Conservation (phyloP, 2,888 invertebrate species). For the Halictus ligatus region DNA sequence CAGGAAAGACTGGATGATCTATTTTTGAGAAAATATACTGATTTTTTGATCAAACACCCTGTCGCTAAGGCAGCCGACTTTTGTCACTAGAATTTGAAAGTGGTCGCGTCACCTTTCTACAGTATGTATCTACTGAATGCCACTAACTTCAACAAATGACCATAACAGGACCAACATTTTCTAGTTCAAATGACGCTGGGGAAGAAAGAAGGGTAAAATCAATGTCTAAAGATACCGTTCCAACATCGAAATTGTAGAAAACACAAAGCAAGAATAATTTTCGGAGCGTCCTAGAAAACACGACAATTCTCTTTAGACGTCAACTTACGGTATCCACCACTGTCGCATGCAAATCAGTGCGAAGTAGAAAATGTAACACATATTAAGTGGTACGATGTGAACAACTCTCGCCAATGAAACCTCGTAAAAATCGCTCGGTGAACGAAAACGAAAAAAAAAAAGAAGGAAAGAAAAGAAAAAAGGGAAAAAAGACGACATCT, state of each 20-base stretch:
- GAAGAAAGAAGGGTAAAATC: no score
- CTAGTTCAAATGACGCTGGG: no score
- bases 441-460: neutral
- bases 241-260: no score
- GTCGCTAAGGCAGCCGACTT: neutral
- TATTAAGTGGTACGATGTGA: conserved; percentile 7
- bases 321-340: neutral
- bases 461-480: neutral
- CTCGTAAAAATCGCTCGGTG: neutral
- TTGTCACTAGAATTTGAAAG: neutral
- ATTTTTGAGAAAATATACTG: neutral
- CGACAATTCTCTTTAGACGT: neutral
- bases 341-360: neutral
- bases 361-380: conserved; percentile 12
- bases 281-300: neutral
- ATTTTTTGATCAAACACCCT: neutral
- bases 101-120: neutral
- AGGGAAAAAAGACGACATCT: conserved; percentile 45
- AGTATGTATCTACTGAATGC: neutral
- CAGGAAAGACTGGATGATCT: neutral
- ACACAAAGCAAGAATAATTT: neutral
- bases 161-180: no score
- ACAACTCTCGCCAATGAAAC: neutral
- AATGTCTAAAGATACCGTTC: no score
- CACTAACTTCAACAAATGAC: neutral